Conservation (phyloP, 1,140 invertebrate genomes). For the Drosophila equinoxialis region DNA sequence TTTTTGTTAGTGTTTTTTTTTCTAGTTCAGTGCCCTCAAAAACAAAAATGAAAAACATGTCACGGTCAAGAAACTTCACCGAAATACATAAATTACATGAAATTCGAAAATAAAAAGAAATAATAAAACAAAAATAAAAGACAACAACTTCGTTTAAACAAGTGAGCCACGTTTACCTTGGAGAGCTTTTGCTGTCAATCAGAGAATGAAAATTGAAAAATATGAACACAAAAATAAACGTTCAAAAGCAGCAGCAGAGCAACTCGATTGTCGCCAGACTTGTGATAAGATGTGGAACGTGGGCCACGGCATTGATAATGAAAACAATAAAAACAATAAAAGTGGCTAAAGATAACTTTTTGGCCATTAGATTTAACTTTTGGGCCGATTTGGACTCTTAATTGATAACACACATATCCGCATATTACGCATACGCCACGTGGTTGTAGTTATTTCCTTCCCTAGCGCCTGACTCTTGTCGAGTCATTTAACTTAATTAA, state of each 20-base stretch:
- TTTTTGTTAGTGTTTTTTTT: constrained; percentile 10
- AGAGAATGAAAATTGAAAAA: constrained; percentile 60
- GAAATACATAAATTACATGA: constrained; percentile 68
- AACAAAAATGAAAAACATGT: constrained; percentile 49
- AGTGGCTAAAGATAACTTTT: constrained; percentile 24
- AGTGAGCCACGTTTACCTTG: constrained; percentile 58
- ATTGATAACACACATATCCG: constrained; percentile 30
- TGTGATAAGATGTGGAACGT: constrained; percentile 48
- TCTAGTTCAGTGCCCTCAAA: constrained; percentile 48
- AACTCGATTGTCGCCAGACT: constrained; percentile 43
- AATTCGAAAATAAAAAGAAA: constrained; percentile 16
- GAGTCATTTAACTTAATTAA: constrained; percentile 42
- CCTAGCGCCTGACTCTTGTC: background rate
- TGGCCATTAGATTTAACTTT: constrained; percentile 22
- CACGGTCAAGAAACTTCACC: constrained; percentile 69
- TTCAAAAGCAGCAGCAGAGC: constrained; percentile 12
- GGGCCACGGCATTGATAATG: constrained; percentile 58
- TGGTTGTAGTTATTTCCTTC: constrained; percentile 29
- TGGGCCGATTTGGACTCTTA: constrained; percentile 21
- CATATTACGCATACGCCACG: constrained; percentile 56
- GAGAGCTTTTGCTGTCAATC: constrained; percentile 57
- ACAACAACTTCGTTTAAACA: constrained; percentile 46
- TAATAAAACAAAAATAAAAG: constrained; percentile 36
- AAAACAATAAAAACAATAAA: constrained; percentile 27
- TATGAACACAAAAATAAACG: constrained; percentile 38